A percentile compares a stretch with the other conserved stretches of the same genome.
phyloP scores from a whole-genome alignment of 1,140 invertebrate genomes.

The Saccostrea echinata region DNA sequence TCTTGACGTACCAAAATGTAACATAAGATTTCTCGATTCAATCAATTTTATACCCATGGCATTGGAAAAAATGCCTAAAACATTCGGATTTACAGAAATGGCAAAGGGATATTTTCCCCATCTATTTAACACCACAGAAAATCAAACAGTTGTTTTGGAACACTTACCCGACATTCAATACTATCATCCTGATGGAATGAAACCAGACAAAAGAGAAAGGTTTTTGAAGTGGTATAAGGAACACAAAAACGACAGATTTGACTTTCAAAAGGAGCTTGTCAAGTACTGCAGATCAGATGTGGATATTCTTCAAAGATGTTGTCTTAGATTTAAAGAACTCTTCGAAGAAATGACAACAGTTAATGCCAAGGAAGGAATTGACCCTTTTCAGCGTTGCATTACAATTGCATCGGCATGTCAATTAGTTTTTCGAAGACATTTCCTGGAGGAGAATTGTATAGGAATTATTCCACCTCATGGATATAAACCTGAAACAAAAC shows the following conservation, averaged over 20 bases:
- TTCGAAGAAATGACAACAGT: slow-evolving; percentile 47
- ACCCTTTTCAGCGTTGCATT: slow-evolving; percentile 49
- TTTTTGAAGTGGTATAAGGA: slow-evolving; percentile 38
- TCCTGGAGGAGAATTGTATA: too few species aligned
- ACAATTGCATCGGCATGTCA: slow-evolving; percentile 50
- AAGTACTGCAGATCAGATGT: slow-evolving; percentile 38
- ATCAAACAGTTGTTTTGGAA: background rate
- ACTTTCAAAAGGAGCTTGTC: slow-evolving; percentile 37
- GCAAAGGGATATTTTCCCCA: too few species aligned
- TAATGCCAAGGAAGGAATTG: slow-evolving; percentile 36
- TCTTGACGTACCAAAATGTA: slow-evolving; percentile 45
- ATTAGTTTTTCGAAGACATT: slow-evolving; percentile 14
- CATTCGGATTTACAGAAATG: too few species aligned
- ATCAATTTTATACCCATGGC: slow-evolving; percentile 50
- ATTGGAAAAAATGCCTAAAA: too few species aligned
- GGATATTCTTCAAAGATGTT: slow-evolving; percentile 10
- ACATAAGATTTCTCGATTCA: slow-evolving; percentile 16
- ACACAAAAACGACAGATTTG: slow-evolving; percentile 33
- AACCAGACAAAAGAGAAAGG: slow-evolving; percentile 14
- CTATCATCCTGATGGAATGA: slow-evolving; percentile 7
- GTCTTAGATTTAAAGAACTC: slow-evolving; percentile 48
- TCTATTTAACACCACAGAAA: background rate
- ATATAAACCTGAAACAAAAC: slow-evolving; percentile 45
- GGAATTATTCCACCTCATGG: too few species aligned
- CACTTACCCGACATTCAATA: slow-evolving; percentile 32